Conservation (phyloP, 2,797 vertebrate genomes). For the Myiothlypis coronata region DNA sequence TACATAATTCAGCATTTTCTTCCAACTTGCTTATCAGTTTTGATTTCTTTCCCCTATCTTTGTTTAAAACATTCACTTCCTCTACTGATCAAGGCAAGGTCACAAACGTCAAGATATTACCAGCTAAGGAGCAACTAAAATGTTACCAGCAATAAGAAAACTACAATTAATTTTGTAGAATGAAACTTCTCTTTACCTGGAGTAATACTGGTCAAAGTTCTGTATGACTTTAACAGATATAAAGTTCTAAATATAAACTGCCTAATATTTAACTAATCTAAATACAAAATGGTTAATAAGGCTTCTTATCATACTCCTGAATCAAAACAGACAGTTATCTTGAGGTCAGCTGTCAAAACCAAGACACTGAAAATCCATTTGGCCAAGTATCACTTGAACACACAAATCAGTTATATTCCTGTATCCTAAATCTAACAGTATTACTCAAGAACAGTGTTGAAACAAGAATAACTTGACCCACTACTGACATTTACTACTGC, state of each 20-base stretch:
- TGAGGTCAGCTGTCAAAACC: background rate
- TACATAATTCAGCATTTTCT: background rate
- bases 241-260: slow-evolving; percentile 19
- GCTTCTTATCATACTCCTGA: background rate
- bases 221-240: background rate
- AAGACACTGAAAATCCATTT: background rate
- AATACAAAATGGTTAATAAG: slow-evolving; percentile 14
- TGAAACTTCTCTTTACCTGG: background rate
- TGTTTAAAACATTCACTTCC: slow-evolving; percentile 6
- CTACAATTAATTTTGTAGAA: background rate
- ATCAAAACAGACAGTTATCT: background rate
- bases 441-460: background rate
- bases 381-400: background rate
- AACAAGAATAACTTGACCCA: background rate
- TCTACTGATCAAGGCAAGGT: background rate
- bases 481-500: background rate
- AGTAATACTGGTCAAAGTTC: slow-evolving; percentile 13
- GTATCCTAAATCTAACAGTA: background rate
- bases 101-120: background rate
- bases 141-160: slow-evolving; percentile 18
- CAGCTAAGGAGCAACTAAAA: background rate
- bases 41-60: background rate
- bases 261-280: background rate
- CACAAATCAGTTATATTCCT: background rate
- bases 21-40: background rate